Evolutionary conservation across 2,113 vertebrate genomes (phyloP).

Genomic region (Pelvicachromis taeniatus): DNA sequence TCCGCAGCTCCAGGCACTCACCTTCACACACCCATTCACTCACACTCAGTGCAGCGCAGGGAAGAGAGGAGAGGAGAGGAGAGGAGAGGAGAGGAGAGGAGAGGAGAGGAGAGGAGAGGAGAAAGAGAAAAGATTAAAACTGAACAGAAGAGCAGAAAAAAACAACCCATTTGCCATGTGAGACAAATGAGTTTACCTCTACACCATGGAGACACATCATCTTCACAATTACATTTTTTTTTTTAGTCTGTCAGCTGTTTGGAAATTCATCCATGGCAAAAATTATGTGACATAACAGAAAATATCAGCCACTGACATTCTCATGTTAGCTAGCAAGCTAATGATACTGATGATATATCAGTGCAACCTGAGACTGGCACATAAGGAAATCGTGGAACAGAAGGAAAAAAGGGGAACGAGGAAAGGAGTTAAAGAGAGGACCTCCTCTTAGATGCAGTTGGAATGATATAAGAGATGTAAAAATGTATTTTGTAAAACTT

Average conservation of each 20-base stretch:
- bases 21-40: no score
- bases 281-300: neutral
- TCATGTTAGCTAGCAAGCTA: no score
- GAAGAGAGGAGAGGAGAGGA: no score
- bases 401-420: neutral
- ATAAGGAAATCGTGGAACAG: neutral
- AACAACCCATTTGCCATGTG: neutral
- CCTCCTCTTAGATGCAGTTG: no score
- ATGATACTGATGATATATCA: no score
- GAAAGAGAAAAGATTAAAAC: neutral
- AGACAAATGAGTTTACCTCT: neutral
- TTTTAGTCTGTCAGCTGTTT: neutral
- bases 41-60: no score
- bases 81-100: no score
- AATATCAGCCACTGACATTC: neutral
- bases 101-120: neutral
- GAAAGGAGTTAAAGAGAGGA: neutral
- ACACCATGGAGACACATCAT: neutral
- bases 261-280: neutral
- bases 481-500: no score
- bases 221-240: neutral
- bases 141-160: neutral
- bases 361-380: no score
- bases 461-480: neutral
- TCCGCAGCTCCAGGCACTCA: no score